Conservation (phyloP, 2,113 vertebrate species). For the Potamarius usumacintae region DNA sequence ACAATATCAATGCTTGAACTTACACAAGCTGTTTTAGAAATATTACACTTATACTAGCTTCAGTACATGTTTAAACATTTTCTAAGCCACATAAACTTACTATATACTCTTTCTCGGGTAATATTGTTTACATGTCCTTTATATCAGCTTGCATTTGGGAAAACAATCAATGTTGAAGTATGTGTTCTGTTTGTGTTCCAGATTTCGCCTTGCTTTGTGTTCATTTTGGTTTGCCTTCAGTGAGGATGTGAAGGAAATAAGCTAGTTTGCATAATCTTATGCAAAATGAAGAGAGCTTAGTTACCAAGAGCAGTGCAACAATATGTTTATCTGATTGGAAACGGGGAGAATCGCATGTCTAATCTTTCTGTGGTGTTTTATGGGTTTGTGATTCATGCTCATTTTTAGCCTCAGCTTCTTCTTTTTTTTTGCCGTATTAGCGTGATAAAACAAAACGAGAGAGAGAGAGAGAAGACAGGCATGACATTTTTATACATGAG, state of each 20-base stretch:
- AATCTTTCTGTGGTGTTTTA: background rate
- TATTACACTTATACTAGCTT: background rate
- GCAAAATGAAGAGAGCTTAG: background rate
- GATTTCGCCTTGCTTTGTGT: background rate
- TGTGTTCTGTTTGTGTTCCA: background rate
- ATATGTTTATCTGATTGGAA: background rate
- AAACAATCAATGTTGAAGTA: background rate
- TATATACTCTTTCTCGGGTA: background rate
- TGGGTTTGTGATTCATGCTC: background rate
- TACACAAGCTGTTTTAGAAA: background rate
- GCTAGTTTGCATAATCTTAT: constrained; percentile 5
- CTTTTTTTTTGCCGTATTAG: background rate
- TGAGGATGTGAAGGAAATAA: background rate
- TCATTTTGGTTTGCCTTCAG: background rate
- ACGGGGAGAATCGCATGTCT: background rate
- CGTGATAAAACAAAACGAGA: background rate
- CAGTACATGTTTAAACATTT: background rate
- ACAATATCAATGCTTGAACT: background rate
- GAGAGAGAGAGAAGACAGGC: background rate
- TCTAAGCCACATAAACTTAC: background rate
- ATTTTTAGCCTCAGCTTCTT: background rate
- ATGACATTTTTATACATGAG: background rate
- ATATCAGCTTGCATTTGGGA: background rate
- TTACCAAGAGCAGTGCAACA: background rate
- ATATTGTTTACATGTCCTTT: background rate